A percentile compares a stretch with the other conserved stretches of the same genome.
phyloP scores from a whole-genome alignment of 2,797 vertebrate genomes.

The Morus bassanus region DNA sequence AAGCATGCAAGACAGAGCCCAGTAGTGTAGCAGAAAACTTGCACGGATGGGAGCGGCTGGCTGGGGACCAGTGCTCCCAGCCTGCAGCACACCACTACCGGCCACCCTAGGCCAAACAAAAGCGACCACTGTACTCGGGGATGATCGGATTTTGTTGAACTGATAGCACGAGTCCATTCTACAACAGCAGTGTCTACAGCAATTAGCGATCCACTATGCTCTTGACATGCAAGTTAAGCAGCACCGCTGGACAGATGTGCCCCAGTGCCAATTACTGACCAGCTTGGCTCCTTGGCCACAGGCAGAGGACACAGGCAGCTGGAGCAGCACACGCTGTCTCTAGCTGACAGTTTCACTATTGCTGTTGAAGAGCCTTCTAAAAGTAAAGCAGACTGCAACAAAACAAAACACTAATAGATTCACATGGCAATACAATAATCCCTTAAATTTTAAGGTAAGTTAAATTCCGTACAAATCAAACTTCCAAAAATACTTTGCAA shows the following conservation, averaged over 20 bases:
- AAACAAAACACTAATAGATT: not conserved
- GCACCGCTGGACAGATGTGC: not conserved
- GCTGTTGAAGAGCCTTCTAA: not conserved
- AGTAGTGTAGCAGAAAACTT: accelerated
- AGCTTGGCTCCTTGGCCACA: not conserved
- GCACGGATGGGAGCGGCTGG: too few species aligned
- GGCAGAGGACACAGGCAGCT: not conserved
- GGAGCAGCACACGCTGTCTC: not conserved
- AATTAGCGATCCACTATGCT: not conserved
- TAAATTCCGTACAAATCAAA: constrained; percentile 69
- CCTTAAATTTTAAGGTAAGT: constrained; percentile 21
- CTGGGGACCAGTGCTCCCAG: accelerated
- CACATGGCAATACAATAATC: not conserved
- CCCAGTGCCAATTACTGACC: not conserved
- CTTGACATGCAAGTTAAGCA: not conserved
- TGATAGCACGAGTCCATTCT: not conserved
- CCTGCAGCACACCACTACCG: accelerated
- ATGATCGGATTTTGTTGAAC: accelerated
- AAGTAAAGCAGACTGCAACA: constrained; percentile 10
- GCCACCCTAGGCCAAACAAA: not conserved
- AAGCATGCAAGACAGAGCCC: accelerated
- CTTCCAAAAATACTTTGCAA: constrained; percentile 75
- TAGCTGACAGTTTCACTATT: not conserved
- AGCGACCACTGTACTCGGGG: accelerated
- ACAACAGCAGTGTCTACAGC: not conserved